These are phyloP conservation scores for Ectemnius lituratus DNA, from an alignment of 2,888 invertebrate genomes.

Conservation along the genomic window DNA sequence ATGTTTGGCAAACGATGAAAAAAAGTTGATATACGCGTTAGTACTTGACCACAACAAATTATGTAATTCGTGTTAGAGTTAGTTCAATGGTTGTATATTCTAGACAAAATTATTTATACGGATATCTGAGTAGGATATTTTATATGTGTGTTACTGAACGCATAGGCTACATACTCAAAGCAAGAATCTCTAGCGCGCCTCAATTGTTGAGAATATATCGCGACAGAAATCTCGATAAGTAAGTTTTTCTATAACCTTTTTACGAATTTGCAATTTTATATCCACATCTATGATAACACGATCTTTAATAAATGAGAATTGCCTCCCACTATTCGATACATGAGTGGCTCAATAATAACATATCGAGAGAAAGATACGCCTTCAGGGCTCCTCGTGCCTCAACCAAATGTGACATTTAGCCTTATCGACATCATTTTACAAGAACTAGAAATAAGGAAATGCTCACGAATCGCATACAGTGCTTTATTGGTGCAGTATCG, in stretches of 20 bases:
- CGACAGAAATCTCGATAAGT: slow-evolving; percentile 49
- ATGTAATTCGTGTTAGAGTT: slow-evolving; percentile 48
- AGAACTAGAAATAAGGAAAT: no score
- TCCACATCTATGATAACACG: slow-evolving; percentile 77
- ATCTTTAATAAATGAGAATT: slow-evolving; percentile 56
- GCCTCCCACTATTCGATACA: slow-evolving; percentile 10
- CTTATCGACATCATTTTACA: no score
- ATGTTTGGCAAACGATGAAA: slow-evolving; percentile 43
- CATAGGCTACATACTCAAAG: slow-evolving; percentile 52
- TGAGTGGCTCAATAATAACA: no score
- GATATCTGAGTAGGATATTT: slow-evolving; percentile 39
- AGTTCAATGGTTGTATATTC: slow-evolving; percentile 57
- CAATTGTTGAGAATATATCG: slow-evolving; percentile 21
- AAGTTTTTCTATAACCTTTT: slow-evolving; percentile 63
- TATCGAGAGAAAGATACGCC: no score
- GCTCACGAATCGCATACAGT: neutral
- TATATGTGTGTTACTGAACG: slow-evolving; percentile 40
- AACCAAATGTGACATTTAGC: no score
- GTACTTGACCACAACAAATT: slow-evolving; percentile 45
- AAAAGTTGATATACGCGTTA: slow-evolving; percentile 51
- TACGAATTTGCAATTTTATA: slow-evolving; percentile 73
- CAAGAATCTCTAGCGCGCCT: slow-evolving; percentile 28
- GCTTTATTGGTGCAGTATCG: neutral
- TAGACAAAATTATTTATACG: slow-evolving; percentile 46
- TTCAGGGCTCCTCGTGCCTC: no score